Evolutionary conservation across 2,113 vertebrate genomes (phyloP).

Genomic region (Oryzias melastigma): DNA sequence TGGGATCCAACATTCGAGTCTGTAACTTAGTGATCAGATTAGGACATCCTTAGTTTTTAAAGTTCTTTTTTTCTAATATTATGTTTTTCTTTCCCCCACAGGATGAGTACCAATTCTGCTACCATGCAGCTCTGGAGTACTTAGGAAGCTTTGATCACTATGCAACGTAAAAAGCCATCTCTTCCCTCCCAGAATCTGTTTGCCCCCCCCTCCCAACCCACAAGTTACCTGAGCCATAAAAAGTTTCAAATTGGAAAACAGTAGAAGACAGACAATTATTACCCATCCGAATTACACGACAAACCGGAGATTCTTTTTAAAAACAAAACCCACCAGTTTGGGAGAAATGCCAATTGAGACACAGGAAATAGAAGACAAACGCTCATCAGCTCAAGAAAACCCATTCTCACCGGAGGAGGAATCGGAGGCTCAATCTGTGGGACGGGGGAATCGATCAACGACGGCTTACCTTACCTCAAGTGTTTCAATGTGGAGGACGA

Average conservation of each 20-base stretch:
- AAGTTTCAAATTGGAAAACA: constrained; percentile 79
- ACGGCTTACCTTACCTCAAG: constrained; percentile 86
- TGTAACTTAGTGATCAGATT: too few species aligned
- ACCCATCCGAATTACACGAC: constrained; percentile 41
- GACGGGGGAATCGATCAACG: constrained; percentile 69
- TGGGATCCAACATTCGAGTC: too few species aligned
- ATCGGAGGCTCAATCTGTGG: constrained; percentile 73
- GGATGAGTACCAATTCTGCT: constrained; percentile 99
- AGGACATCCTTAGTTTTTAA: too few species aligned
- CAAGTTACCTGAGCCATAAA: constrained; percentile 86
- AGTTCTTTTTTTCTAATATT: not conserved
- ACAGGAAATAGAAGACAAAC: constrained; percentile 46
- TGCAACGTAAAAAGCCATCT: constrained; percentile 99
- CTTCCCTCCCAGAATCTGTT: constrained; percentile 72
- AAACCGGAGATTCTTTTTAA: constrained; percentile 49
- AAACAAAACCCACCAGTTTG: constrained; percentile 43
- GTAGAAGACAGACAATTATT: constrained; percentile 65
- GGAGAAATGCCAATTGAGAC: constrained; percentile 51
- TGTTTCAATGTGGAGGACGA: constrained; percentile 80
- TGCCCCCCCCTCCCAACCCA: constrained; percentile 62
- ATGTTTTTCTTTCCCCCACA: constrained; percentile 55
- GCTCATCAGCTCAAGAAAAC: constrained; percentile 40
- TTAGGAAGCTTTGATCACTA: constrained; percentile 99
- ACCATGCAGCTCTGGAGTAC: constrained; percentile 96
- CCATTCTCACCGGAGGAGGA: constrained; percentile 47